Conservation (phyloP, 2,797 vertebrate species). For the Lepus oiostolus region DNA sequence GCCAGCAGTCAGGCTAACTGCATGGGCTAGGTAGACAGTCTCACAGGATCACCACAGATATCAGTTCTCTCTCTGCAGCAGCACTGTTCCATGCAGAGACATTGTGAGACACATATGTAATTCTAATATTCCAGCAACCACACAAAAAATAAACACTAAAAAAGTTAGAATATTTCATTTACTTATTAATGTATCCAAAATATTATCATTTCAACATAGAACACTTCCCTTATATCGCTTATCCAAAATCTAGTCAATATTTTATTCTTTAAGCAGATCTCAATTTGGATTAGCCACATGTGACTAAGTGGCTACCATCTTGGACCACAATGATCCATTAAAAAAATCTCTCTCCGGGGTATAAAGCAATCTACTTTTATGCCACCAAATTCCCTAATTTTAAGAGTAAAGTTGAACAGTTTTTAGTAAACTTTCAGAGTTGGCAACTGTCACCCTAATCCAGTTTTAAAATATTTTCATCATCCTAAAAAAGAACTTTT, state of each 20-base stretch:
- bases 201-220: background rate
- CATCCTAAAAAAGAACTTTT: background rate
- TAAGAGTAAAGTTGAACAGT: background rate
- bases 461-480: background rate
- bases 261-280: background rate
- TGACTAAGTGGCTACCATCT: background rate
- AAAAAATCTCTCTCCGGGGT: background rate
- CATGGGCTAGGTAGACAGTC: too few species aligned
- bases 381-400: background rate
- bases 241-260: background rate
- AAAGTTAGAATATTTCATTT: background rate
- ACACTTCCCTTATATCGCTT: background rate
- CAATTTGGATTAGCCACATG: background rate
- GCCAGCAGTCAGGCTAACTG: too few species aligned
- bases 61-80: background rate
- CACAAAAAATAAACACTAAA: constrained; percentile 13
- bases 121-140: background rate
- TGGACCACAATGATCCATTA: background rate
- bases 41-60: too few species aligned
- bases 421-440: constrained; percentile 26
- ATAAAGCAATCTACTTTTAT: background rate
- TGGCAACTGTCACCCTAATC: background rate
- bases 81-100: background rate
- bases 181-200: background rate
- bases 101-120: background rate